These are phyloP conservation scores for Neelides folsomi DNA, from an alignment of 2,888 invertebrate genomes.

Conservation along the genomic window DNA sequence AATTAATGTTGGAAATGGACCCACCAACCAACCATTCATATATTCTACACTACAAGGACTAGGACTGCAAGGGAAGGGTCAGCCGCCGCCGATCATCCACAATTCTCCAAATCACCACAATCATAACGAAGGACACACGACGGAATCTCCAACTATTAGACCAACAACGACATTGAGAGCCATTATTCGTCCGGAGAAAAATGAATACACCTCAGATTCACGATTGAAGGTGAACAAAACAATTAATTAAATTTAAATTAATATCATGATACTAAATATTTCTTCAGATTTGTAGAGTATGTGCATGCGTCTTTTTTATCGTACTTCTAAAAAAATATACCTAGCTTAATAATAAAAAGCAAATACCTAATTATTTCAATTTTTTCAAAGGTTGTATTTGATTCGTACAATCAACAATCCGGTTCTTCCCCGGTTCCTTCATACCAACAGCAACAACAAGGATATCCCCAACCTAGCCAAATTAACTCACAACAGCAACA, in stretches of 20 bases:
- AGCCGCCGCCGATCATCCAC: conserved; percentile 55
- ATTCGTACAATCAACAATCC: no score
- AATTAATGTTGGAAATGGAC: conserved; percentile 13
- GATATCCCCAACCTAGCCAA: conserved; percentile 31
- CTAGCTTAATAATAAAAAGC: no score
- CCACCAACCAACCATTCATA: neutral
- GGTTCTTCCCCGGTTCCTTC: neutral
- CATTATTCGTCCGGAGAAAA: conserved; percentile 74
- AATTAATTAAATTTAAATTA: no score
- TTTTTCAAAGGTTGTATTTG: no score
- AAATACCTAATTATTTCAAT: no score
- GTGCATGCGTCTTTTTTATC: no score
- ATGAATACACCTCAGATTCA: conserved; percentile 37
- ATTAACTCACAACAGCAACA: conserved; percentile 21
- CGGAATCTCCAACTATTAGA: conserved; percentile 27
- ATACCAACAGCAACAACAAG: conserved; percentile 32
- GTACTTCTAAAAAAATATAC: no score
- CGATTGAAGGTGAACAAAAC: no score
- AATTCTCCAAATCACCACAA: conserved; percentile 61
- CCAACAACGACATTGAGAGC: conserved; percentile 65
- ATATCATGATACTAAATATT: no score
- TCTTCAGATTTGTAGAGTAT: no score
- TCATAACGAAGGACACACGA: conserved; percentile 47
- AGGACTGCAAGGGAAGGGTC: conserved; percentile 45
- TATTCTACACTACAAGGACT: conserved; percentile 23